Evolutionary conservation across 2,113 vertebrate species (phyloP).

Genomic region (Prunella fulvescens): DNA sequence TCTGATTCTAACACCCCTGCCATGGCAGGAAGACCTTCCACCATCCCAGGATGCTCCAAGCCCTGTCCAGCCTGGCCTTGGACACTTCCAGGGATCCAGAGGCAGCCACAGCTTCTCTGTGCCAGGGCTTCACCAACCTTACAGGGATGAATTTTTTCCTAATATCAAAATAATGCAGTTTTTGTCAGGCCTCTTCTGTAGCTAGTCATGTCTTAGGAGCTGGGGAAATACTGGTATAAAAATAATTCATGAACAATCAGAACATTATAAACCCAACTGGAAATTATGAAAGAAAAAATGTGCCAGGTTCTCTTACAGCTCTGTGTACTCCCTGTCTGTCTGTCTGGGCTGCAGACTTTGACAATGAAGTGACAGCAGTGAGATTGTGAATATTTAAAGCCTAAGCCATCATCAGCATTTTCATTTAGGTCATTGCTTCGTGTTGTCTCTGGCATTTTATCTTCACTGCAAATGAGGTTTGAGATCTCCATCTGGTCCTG

Average conservation of each 20-base stretch:
- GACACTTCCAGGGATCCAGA: background rate
- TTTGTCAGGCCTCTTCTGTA: background rate
- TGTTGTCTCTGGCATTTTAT: background rate
- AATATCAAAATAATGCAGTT: background rate
- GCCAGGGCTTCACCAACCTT: background rate
- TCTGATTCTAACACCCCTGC: background rate
- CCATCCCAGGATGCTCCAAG: fast-evolving
- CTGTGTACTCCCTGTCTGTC: background rate
- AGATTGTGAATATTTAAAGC: background rate
- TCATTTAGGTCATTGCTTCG: background rate
- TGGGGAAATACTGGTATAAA: background rate
- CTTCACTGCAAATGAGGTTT: background rate
- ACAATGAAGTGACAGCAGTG: background rate
- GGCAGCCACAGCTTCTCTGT: background rate
- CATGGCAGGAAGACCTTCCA: background rate
- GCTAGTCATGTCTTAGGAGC: background rate
- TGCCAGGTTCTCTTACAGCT: background rate
- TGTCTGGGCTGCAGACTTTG: background rate
- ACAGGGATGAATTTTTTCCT: fast-evolving
- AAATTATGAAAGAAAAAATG: background rate
- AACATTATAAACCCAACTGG: background rate
- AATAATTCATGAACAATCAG: background rate
- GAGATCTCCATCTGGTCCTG: constrained; percentile 7
- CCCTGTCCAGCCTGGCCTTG: fast-evolving
- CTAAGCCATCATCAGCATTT: background rate